Evolutionary conservation across 2,113 vertebrate genomes (phyloP).

Genomic region (Sturnira hondurensis): DNA sequence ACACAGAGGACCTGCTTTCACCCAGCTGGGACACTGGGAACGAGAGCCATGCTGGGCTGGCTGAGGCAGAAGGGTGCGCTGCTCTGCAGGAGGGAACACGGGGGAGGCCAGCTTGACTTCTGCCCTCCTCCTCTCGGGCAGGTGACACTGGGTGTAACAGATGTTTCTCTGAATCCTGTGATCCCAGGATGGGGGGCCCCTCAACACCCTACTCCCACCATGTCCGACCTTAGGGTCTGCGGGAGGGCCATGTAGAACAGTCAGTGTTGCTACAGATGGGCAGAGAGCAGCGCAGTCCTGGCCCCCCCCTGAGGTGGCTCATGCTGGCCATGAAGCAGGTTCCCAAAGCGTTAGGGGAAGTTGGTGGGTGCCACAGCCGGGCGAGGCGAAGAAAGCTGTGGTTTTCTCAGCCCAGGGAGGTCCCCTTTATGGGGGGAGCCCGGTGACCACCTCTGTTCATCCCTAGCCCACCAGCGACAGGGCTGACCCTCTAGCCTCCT

Average conservation of each 20-base stretch:
- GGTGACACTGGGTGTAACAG: not conserved
- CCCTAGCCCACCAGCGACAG: not conserved
- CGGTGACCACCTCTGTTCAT: not conserved
- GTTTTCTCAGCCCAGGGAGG: too few species aligned
- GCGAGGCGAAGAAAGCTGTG: not conserved
- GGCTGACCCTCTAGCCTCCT: not conserved
- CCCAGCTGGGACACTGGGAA: not conserved
- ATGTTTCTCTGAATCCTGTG: not conserved
- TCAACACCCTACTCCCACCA: not conserved
- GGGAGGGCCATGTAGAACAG: not conserved
- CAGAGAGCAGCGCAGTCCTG: not conserved
- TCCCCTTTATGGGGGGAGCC: not conserved
- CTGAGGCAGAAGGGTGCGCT: not conserved
- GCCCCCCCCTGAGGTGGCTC: not conserved
- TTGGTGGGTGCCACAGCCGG: not conserved
- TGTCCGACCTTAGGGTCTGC: not conserved
- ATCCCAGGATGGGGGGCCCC: not conserved
- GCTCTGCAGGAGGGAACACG: not conserved
- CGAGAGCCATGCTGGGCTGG: not conserved
- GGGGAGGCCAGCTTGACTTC: not conserved
- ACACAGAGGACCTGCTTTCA: not conserved
- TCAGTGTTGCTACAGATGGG: not conserved
- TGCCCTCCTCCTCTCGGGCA: not conserved
- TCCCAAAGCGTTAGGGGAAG: not conserved
- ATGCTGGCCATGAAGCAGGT: not conserved